phyloP scores from a whole-genome alignment of 2,113 vertebrate species.

The Excalfactoria chinensis region DNA sequence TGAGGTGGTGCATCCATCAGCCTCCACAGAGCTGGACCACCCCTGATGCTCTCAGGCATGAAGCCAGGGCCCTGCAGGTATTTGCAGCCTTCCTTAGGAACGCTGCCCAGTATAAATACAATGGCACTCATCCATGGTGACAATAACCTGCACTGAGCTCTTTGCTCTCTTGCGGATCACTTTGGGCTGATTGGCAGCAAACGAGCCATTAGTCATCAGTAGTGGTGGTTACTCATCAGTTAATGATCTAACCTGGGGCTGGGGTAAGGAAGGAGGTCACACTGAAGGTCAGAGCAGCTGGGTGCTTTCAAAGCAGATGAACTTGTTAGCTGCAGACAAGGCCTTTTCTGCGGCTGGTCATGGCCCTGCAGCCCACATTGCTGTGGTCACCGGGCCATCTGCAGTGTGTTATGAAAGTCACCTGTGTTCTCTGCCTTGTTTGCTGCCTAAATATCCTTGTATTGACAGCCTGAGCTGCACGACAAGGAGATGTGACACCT shows the following conservation, averaged over 20 bases:
- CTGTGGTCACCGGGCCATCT: background rate
- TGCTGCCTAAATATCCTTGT: background rate
- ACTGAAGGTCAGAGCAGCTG: constrained; percentile 38
- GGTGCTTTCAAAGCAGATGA: background rate
- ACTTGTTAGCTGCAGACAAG: background rate
- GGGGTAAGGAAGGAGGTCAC: background rate
- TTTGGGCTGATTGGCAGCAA: constrained; percentile 21
- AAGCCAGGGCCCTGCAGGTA: background rate
- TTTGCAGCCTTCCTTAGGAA: background rate
- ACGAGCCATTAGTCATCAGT: constrained; percentile 13
- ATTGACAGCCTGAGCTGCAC: fast-evolving
- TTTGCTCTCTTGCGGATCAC: constrained; percentile 21
- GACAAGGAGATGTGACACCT: background rate
- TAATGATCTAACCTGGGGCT: constrained; percentile 45
- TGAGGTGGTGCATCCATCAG: fast-evolving
- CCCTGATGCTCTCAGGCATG: background rate
- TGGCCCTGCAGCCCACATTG: background rate
- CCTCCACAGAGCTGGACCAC: background rate
- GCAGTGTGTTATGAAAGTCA: background rate
- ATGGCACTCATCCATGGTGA: background rate
- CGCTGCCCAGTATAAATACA: background rate
- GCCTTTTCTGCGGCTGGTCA: background rate
- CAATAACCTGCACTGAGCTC: background rate
- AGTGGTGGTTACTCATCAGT: background rate
- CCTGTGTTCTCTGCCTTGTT: background rate